Evolutionary conservation across 2,888 invertebrate genomes (phyloP).

Genomic region (Malthinus flaveolus): DNA sequence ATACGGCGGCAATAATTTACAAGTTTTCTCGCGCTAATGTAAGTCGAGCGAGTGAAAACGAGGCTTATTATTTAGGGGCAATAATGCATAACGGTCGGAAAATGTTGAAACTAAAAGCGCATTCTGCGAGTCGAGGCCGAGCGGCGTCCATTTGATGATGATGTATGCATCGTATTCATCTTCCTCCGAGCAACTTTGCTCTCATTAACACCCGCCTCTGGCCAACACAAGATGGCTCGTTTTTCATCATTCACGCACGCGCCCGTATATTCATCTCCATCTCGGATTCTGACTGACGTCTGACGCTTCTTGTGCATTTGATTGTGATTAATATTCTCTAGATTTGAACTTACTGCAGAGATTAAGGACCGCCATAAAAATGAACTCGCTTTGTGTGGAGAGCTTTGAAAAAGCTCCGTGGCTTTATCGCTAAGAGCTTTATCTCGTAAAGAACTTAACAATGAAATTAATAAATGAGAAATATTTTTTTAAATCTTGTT

Average conservation of each 20-base stretch:
- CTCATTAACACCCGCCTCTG: constrained; percentile 46
- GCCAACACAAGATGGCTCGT: constrained; percentile 47
- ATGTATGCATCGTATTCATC: constrained; percentile 41
- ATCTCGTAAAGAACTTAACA: constrained; percentile 22
- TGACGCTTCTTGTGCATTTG: constrained; percentile 42
- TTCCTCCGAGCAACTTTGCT: constrained; percentile 38
- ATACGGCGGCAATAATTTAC: constrained; percentile 19
- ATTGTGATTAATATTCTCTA: constrained; percentile 49
- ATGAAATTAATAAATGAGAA: constrained; percentile 20
- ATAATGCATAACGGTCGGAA: constrained; percentile 29
- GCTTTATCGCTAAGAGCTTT: constrained; percentile 23
- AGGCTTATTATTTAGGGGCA: constrained; percentile 20
- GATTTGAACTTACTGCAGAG: constrained; percentile 42
- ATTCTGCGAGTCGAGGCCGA: constrained; percentile 17
- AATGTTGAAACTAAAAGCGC: constrained; percentile 26
- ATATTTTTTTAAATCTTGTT: constrained; percentile 6
- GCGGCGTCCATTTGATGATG: constrained; percentile 37
- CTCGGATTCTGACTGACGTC: constrained; percentile 40
- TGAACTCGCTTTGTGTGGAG: constrained; percentile 32
- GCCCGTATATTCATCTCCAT: constrained; percentile 42
- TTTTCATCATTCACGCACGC: constrained; percentile 48
- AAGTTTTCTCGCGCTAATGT: constrained; percentile 13
- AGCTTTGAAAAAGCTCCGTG: constrained; percentile 24
- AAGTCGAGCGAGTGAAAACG: constrained; percentile 13
- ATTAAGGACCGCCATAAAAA: constrained; percentile 41